These are phyloP conservation scores for Centropus bengalensis DNA, from an alignment of 2,113 vertebrate species.

Conservation along the genomic window DNA sequence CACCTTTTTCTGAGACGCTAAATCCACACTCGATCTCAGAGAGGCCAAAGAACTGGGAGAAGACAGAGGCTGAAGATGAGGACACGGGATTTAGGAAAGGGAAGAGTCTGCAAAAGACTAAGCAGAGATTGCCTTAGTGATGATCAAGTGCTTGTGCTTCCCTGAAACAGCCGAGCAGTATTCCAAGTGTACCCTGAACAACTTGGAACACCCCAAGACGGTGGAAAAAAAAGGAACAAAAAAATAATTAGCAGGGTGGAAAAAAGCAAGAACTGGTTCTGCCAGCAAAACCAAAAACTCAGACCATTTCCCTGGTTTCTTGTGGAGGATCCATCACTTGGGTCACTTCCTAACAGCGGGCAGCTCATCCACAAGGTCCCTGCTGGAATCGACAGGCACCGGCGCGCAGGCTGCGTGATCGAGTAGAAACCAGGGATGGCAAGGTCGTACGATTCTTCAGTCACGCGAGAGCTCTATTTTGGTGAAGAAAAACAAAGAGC, in stretches of 20 bases:
- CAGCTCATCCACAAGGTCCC: not conserved
- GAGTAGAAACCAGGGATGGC: not conserved
- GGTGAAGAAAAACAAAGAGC: conserved; percentile 10
- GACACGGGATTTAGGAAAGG: not conserved
- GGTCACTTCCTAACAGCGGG: not conserved
- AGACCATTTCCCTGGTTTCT: not conserved
- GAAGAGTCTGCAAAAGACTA: not conserved
- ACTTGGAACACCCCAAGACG: not conserved
- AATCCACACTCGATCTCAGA: not conserved
- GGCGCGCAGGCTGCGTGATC: not conserved
- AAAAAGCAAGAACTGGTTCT: not conserved
- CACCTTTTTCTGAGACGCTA: not conserved
- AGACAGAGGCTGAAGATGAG: not conserved
- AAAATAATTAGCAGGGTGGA: not conserved
- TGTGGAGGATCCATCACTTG: not conserved
- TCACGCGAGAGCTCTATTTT: not conserved
- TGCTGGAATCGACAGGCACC: not conserved
- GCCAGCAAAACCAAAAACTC: not conserved
- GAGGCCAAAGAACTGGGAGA: not conserved
- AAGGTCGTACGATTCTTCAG: not conserved
- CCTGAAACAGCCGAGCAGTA: accelerated
- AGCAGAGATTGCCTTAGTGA: not conserved
- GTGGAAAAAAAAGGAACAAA: not conserved
- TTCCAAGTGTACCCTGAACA: not conserved
- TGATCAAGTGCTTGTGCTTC: accelerated